Conservation (phyloP, 2,797 vertebrate species). For the Tinamus major region DNA sequence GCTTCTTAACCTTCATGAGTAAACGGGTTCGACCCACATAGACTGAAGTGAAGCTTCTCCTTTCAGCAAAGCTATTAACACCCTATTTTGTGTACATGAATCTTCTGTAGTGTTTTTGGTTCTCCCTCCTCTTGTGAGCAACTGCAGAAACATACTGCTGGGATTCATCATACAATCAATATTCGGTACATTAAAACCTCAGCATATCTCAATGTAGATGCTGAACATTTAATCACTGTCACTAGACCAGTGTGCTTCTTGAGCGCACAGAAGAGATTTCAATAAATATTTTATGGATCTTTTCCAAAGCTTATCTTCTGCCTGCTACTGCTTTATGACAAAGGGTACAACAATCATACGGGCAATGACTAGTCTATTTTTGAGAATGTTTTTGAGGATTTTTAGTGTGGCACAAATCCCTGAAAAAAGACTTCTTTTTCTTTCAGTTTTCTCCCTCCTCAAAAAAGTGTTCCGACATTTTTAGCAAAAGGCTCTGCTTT, state of each 20-base stretch:
- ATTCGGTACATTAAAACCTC: conserved; percentile 70
- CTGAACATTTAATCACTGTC: conserved; percentile 77
- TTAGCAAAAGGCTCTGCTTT: neutral
- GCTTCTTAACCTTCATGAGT: neutral
- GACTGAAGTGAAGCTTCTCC: neutral
- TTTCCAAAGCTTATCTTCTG: conserved; percentile 60
- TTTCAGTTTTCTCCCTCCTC: neutral
- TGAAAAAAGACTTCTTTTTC: neutral
- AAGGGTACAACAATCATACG: neutral
- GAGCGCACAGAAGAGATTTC: conserved; percentile 42
- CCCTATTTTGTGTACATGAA: conserved; percentile 9
- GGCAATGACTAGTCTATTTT: neutral
- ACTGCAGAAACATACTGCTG: conserved; percentile 65
- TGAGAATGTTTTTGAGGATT: conserved; percentile 10
- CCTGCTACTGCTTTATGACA: conserved; percentile 48
- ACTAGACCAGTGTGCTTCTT: conserved; percentile 44
- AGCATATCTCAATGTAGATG: conserved; percentile 58
- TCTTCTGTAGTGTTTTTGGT: conserved; percentile 52
- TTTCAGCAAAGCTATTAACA: conserved; percentile 30
- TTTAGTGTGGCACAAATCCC: neutral
- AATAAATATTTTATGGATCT: conserved; percentile 79
- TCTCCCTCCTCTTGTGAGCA: conserved; percentile 45
- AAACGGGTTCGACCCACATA: neutral
- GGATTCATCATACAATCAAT: conserved; percentile 68
- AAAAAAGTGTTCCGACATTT: neutral